Conservation (phyloP, 1,140 invertebrate genomes). For the Saccostrea echinata region DNA sequence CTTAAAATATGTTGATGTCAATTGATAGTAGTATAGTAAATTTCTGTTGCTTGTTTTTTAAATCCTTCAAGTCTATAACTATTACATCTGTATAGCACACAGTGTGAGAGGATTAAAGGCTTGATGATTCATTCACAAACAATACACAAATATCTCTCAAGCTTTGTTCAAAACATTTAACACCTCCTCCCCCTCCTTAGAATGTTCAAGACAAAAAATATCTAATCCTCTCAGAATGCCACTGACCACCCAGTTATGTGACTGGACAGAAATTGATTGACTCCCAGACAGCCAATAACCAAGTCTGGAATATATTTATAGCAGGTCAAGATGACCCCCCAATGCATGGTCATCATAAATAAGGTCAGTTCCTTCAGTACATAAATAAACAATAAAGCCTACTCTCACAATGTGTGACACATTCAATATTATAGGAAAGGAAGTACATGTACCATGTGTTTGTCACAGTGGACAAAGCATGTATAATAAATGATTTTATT, state of each 20-base stretch:
- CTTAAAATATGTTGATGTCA: not conserved
- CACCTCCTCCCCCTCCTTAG: not conserved
- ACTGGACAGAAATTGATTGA: conserved; percentile 25
- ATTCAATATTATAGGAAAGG: not conserved
- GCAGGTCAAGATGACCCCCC: not conserved
- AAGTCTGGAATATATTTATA: conserved; percentile 25
- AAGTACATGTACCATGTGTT: not conserved
- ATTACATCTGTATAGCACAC: not conserved
- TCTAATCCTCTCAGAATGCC: not conserved
- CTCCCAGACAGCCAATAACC: conserved; percentile 28
- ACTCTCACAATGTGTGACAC: not conserved
- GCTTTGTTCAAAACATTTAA: not conserved
- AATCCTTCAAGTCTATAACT: not conserved
- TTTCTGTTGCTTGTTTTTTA: too few relatives aligned
- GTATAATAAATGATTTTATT: not conserved
- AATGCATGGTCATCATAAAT: not conserved
- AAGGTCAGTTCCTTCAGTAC: not conserved
- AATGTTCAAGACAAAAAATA: not conserved
- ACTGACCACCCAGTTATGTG: not conserved
- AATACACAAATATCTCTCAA: not conserved
- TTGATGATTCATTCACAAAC: not conserved
- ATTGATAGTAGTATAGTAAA: too few relatives aligned
- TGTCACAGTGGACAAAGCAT: not conserved
- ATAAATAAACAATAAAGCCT: not conserved
- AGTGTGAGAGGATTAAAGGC: not conserved